These are phyloP conservation scores for Chondrilla cf. caribensis DNA, from an alignment of 37 sponge, comb jelly and placozoan species.

Conservation along the genomic window DNA sequence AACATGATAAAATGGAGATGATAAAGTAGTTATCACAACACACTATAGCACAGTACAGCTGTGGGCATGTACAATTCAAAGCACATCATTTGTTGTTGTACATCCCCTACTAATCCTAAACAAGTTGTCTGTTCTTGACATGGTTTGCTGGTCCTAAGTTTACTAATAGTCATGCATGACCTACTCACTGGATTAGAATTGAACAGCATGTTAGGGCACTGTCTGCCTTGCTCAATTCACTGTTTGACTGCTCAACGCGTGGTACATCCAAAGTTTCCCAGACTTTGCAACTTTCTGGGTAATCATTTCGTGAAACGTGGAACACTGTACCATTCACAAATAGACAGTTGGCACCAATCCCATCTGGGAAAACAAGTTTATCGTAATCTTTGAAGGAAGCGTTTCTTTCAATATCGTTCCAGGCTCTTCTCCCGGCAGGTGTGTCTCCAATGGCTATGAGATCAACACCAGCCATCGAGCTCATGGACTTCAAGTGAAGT, in stretches of 20 bases:
- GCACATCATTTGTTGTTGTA: no score
- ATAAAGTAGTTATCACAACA: no score
- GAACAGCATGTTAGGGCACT: slow-evolving; percentile 74
- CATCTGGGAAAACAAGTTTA: slow-evolving; percentile 45
- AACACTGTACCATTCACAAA: slow-evolving; percentile 59
- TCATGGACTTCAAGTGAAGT: slow-evolving; percentile 76
- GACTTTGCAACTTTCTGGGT: slow-evolving; percentile 20
- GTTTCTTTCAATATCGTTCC: slow-evolving; percentile 25
- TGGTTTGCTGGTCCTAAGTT: no score
- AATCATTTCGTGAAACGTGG: slow-evolving; percentile 38
- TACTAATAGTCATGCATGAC: no score
- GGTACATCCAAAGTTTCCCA: slow-evolving; percentile 34
- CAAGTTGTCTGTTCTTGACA: no score
- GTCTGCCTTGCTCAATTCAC: slow-evolving; percentile 63
- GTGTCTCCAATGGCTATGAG: slow-evolving; percentile 63
- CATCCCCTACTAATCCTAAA: no score
- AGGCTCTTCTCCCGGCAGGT: slow-evolving; percentile 26
- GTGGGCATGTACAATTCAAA: no score
- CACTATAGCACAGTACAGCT: no score
- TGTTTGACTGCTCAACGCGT: slow-evolving; percentile 2
- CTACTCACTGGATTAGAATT: slow-evolving; percentile 36
- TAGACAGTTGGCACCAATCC: slow-evolving; percentile 71
- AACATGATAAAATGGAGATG: no score
- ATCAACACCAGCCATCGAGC: slow-evolving; percentile 76
- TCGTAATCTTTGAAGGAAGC: slow-evolving; percentile 40